Conservation (phyloP, 2,113 vertebrate species). For the Mirounga angustirostris region DNA sequence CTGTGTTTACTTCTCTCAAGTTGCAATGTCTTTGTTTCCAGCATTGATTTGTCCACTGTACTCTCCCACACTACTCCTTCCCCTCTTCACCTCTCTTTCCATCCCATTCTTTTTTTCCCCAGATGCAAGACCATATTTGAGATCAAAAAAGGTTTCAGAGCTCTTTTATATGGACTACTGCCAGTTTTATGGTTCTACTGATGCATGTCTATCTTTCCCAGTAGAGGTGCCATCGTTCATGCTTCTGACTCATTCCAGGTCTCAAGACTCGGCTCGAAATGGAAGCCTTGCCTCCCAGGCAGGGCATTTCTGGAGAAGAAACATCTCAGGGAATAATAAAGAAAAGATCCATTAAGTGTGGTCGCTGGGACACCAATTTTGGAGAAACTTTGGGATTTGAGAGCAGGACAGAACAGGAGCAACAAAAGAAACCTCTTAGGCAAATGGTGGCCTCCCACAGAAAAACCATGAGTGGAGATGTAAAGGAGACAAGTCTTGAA, state of each 20-base stretch:
- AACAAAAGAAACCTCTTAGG: neutral
- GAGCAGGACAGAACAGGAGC: neutral
- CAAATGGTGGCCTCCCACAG: neutral
- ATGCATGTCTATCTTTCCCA: neutral
- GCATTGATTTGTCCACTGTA: neutral
- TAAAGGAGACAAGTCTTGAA: conserved; percentile 82
- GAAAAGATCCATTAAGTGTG: neutral
- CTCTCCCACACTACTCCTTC: neutral
- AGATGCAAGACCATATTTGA: neutral
- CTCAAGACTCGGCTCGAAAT: conserved; percentile 59
- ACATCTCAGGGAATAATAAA: conserved; percentile 29
- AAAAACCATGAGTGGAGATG: neutral
- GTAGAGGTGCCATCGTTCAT: conserved; percentile 12
- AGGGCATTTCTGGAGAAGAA: conserved; percentile 47
- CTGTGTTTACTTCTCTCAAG: neutral
- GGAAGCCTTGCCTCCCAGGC: conserved; percentile 5
- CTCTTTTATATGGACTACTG: neutral
- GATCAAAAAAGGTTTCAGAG: neutral
- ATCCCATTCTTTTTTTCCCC: neutral
- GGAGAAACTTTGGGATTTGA: conserved; percentile 34
- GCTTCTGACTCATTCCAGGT: conserved; percentile 65
- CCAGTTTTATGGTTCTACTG: neutral
- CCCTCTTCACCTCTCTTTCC: neutral
- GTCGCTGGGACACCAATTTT: neutral
- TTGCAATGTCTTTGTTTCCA: neutral